Evolutionary conservation across 2,888 invertebrate genomes (phyloP).

Genomic region (Amblyteles armatorius): DNA sequence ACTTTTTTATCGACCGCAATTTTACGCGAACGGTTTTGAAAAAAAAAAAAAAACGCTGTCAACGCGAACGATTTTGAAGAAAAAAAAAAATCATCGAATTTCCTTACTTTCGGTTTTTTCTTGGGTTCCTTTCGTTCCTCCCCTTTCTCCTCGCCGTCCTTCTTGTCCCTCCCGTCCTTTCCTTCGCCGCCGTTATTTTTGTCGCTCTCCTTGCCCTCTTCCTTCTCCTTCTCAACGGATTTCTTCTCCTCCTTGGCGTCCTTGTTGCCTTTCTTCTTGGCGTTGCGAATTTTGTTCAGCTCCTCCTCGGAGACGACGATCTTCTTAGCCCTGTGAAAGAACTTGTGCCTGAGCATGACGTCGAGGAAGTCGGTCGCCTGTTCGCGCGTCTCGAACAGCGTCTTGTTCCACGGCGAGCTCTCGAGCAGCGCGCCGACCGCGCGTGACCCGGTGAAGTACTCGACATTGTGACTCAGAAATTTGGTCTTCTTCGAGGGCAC

Average conservation of each 20-base stretch:
- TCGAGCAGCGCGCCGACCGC: conserved; percentile 96
- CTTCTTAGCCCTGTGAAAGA: conserved; percentile 98
- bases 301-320: conserved; percentile 85
- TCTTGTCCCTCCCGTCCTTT: conserved; percentile 73
- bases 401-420: conserved; percentile 93
- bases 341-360: conserved; percentile 95
- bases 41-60: too few species aligned
- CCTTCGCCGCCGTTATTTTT: conserved; percentile 80
- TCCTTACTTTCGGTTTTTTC: conserved; percentile 83
- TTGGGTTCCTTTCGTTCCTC: conserved; percentile 87
- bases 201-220: conserved; percentile 82
- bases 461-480: conserved; percentile 97
- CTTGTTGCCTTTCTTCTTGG: conserved; percentile 84
- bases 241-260: conserved; percentile 83
- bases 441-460: conserved; percentile 97
- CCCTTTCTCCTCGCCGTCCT: conserved; percentile 84
- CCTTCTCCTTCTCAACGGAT: conserved; percentile 79
- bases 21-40: too few species aligned
- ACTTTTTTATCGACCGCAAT: too few species aligned
- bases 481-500: conserved; percentile 98
- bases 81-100: conserved; percentile 59
- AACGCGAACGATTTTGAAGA: too few species aligned
- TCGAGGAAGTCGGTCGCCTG: conserved; percentile 93
- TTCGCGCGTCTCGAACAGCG: conserved; percentile 92
- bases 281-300: conserved; percentile 84